Evolutionary conservation across 2,888 invertebrate species (phyloP).

Genomic region (Oeneis ivallda): DNA sequence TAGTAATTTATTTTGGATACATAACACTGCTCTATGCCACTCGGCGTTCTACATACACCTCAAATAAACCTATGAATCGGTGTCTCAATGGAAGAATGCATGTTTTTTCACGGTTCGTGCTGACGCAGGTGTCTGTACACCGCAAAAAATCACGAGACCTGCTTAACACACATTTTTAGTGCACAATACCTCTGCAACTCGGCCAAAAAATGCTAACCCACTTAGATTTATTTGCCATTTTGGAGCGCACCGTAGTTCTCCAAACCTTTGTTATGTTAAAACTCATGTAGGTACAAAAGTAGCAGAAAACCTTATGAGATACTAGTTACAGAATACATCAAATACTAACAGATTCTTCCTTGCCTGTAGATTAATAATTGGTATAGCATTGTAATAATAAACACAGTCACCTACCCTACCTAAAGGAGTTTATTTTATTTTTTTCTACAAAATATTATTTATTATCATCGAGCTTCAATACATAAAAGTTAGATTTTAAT

Average conservation of each 20-base stretch:
- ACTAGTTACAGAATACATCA: too few relatives aligned
- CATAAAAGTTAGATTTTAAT: too few relatives aligned
- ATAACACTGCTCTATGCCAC: slow-evolving; percentile 43
- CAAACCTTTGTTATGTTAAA: neutral
- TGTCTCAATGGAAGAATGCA: slow-evolving; percentile 50
- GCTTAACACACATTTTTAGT: slow-evolving; percentile 38
- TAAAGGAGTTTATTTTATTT: too few relatives aligned
- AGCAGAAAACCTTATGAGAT: neutral
- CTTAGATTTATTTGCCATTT: slow-evolving; percentile 23
- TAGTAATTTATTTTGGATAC: neutral
- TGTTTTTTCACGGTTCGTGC: slow-evolving; percentile 70
- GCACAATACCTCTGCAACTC: slow-evolving; percentile 30
- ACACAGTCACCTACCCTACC: too few relatives aligned
- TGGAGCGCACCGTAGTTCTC: neutral
- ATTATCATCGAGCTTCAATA: too few relatives aligned
- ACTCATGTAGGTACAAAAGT: neutral
- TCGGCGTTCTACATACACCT: slow-evolving; percentile 49
- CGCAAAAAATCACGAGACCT: slow-evolving; percentile 47
- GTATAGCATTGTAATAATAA: too few relatives aligned
- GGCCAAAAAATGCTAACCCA: slow-evolving; percentile 29
- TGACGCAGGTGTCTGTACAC: slow-evolving; percentile 67
- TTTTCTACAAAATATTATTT: too few relatives aligned
- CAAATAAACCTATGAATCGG: slow-evolving; percentile 52
- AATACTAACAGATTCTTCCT: too few relatives aligned
- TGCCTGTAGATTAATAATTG: too few relatives aligned